Percentiles rank a stretch among this genome's conserved stretches.
Conservation (phyloP, 1,140 invertebrate species). For the Solenopsis fugax region DNA sequence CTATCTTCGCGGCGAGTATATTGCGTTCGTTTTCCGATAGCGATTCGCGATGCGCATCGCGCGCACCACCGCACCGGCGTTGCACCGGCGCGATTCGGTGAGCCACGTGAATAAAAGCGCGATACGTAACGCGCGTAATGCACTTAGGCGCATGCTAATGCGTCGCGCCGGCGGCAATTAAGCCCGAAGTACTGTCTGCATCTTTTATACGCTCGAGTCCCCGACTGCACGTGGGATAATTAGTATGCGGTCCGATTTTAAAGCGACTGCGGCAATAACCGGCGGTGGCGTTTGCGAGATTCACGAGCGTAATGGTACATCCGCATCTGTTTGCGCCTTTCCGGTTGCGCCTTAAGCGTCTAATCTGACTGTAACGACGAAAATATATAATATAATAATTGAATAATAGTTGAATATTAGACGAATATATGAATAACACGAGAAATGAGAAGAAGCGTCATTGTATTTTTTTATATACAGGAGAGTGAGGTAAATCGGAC, state of each 20-base stretch:
- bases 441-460: too few relatives aligned
- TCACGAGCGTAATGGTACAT: conserved; percentile 34
- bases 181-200: conserved; percentile 75
- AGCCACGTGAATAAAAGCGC: neutral
- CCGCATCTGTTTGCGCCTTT: conserved; percentile 18
- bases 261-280: conserved; percentile 61
- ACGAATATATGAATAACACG: too few relatives aligned
- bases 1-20: conserved; percentile 31
- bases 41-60: too few relatives aligned
- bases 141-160: conserved; percentile 73
- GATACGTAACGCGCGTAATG: conserved; percentile 64
- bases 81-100: neutral
- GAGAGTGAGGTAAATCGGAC: too few relatives aligned
- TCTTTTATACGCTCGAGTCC: conserved; percentile 72
- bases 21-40: conserved; percentile 36
- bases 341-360: conserved; percentile 16
- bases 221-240: conserved; percentile 67
- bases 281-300: conserved; percentile 51
- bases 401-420: too few relatives aligned
- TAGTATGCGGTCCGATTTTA: conserved; percentile 73
- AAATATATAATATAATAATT: neutral
- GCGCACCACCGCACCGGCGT: too few relatives aligned
- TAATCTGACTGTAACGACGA: too few relatives aligned
- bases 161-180: conserved; percentile 69
- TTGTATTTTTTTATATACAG: too few relatives aligned